phyloP scores from a whole-genome alignment of 2,113 vertebrate species.

The Tursiops truncatus region DNA sequence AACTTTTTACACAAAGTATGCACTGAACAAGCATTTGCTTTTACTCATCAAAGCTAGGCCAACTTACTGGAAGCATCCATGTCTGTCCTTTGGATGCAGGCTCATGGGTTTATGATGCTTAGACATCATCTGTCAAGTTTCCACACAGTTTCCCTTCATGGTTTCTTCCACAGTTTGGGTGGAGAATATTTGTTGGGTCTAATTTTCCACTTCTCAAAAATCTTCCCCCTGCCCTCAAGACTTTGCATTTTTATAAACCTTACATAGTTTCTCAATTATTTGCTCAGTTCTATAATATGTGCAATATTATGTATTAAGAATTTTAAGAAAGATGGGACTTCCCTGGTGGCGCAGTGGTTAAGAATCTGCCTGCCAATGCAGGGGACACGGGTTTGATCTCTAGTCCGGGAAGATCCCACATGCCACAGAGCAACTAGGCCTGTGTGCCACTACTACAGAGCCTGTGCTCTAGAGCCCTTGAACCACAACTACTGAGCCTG shows the following conservation, averaged over 20 bases:
- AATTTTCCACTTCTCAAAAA: neutral
- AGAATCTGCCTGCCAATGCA: too few species aligned
- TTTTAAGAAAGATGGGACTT: neutral
- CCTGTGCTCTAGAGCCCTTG: too few species aligned
- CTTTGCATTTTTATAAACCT: neutral
- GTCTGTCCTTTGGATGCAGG: rapidly evolving
- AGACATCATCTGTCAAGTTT: neutral
- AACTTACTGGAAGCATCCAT: neutral
- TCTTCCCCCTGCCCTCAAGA: neutral
- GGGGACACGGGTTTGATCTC: too few species aligned
- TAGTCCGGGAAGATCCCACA: too few species aligned
- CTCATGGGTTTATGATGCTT: neutral
- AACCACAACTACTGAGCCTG: too few species aligned
- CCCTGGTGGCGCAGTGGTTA: too few species aligned
- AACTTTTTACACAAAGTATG: neutral
- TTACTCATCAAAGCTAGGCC: neutral
- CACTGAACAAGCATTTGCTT: neutral
- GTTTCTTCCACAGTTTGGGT: neutral
- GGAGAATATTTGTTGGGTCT: neutral
- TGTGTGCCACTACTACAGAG: too few species aligned
- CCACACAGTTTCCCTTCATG: neutral
- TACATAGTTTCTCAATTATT: neutral
- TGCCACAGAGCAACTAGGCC: too few species aligned
- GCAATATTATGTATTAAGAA: neutral
- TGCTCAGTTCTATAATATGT: neutral